Percentiles rank a stretch among this genome's conserved stretches.
Conservation (phyloP, 2,113 vertebrate genomes). For the Pavo muticus region DNA sequence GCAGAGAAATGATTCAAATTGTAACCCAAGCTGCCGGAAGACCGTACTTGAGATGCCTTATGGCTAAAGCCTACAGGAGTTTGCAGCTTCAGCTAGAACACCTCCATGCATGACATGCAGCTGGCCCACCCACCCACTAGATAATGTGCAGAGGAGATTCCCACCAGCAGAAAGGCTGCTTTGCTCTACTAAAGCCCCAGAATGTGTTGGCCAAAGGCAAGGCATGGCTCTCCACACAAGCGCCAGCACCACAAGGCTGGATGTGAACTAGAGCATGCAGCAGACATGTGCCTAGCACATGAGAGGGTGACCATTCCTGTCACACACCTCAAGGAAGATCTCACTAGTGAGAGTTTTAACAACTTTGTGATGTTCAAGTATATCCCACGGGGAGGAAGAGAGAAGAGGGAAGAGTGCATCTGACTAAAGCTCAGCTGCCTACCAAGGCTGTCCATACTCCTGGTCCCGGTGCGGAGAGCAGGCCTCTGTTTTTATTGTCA, state of each 20-base stretch:
- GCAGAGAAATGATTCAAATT: neutral
- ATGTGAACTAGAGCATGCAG: neutral
- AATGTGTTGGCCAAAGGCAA: fast-evolving
- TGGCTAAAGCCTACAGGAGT: neutral
- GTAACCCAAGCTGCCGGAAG: neutral
- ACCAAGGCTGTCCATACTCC: constrained; percentile 84
- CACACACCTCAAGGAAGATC: neutral
- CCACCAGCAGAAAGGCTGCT: neutral
- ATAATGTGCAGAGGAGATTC: neutral
- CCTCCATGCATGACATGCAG: fast-evolving
- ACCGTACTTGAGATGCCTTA: neutral
- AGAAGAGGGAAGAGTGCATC: neutral
- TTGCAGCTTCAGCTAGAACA: neutral
- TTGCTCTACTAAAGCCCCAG: neutral
- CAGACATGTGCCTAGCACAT: neutral
- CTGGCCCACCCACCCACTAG: fast-evolving
- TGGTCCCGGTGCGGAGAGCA: constrained; percentile 79
- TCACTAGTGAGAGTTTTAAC: neutral
- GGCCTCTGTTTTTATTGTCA: constrained; percentile 83
- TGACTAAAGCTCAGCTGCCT: neutral
- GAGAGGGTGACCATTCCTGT: neutral
- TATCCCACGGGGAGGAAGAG: neutral
- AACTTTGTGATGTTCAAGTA: neutral
- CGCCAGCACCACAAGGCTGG: neutral
- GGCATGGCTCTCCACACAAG: too few species aligned